Base-by-base conservation (phyloP, 1,140 invertebrate species). In the Megalonaias nervosa region DNA sequence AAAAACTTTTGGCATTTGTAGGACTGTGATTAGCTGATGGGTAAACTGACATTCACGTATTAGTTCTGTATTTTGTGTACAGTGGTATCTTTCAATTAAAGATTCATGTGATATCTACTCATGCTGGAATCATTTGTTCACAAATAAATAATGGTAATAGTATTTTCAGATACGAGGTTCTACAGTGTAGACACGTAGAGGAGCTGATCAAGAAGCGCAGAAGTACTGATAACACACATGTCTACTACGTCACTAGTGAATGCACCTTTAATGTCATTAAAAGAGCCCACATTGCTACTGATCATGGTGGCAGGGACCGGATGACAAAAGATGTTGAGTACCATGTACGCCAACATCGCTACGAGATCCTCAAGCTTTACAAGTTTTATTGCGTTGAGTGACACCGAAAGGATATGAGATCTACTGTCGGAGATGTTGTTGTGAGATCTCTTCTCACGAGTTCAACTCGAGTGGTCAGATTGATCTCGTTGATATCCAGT, bases 291-390 rank as follows among this genome's bases (percentile, higher is more conserved):
- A 61, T 81, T 31, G 59, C 79, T 21, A 81, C 71, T 66, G 74
- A 71, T 55, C 76, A 81, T 79, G 76, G 77, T 66, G 79, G 79
- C 5, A 65, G 77, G 58, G 70, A 77, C 60, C 70, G 75, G 15
- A 74, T 79, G 74, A 56, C 79, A 19, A 81, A 74, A 60, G 74
- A 79, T n/a, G 75, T 19, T 77, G 19, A 26, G 67, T 6, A 72
- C 60, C 23, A 76, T 69, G 57, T 79, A 75, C 67, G 70, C 72
- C 48, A 82, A 82, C 62, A 65, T 80, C 55, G 67, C 79, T 59
- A 55, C 17, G 61, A 80, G 56, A 21, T 62, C 56, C 17, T 75
- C 16, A 68, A 74, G 57, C 38, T 80, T 17, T 82, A 70, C 57
- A 82, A 80, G 67, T 74, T 66, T 66, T 56, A 71, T 15, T 77